A percentile compares a stretch with the other conserved stretches of the same genome.
phyloP scores from a whole-genome alignment of 1,140 invertebrate species.

The Xylocopa sonorina region DNA sequence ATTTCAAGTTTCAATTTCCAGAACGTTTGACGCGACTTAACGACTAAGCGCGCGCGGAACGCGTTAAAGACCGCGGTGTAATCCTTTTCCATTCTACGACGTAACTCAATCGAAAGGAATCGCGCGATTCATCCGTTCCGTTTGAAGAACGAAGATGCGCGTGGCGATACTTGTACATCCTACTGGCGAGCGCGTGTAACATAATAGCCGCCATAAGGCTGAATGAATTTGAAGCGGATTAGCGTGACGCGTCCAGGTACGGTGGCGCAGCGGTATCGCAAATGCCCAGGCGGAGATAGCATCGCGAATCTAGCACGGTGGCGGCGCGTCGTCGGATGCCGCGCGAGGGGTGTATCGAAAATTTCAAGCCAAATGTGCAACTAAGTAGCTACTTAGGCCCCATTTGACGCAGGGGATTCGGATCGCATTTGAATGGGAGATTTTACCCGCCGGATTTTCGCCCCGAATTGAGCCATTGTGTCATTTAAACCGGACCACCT shows the following conservation, averaged over 20 bases:
- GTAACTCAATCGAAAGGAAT: neutral
- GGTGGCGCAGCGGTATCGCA: slow-evolving; percentile 52
- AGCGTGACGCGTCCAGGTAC: slow-evolving; percentile 57
- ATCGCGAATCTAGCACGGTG: slow-evolving; percentile 43
- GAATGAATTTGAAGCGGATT: slow-evolving; percentile 65
- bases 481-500: slow-evolving; percentile 76
- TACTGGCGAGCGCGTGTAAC: slow-evolving; percentile 37
- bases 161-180: neutral
- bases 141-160: neutral
- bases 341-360: slow-evolving; percentile 62
- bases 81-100: neutral
- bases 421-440: slow-evolving; percentile 80
- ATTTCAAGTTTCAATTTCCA: too few relatives aligned
- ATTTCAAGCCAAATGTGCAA: slow-evolving; percentile 81
- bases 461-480: slow-evolving; percentile 80
- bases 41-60: too few relatives aligned
- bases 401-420: slow-evolving; percentile 74
- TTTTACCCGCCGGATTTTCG: slow-evolving; percentile 77
- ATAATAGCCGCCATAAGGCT: slow-evolving; percentile 58
- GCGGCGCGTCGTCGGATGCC: neutral
- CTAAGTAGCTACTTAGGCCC: slow-evolving; percentile 81
- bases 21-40: too few relatives aligned
- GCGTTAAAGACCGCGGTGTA: neutral
- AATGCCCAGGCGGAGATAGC: slow-evolving; percentile 58
- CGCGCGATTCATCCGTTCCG: neutral